Evolutionary conservation across 2,797 vertebrate genomes (phyloP), one percentile per base, ranked within the genome.

Genomic region (Sternarchorhynchus goeldii): DNA sequence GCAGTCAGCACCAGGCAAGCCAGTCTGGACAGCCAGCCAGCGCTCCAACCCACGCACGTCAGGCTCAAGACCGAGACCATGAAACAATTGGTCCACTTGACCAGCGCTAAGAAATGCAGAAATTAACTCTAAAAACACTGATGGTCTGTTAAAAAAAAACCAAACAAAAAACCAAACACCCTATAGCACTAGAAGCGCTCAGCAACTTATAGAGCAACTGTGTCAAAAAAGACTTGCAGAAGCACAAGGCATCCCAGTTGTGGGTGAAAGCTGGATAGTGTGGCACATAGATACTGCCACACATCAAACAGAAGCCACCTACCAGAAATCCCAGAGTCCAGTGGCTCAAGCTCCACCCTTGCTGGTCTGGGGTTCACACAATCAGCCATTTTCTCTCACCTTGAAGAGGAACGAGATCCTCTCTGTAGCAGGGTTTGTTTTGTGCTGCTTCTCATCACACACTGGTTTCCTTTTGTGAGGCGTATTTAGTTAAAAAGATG

Each of bases 401-500:
- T 66, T 56, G 65, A 45, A 29, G 4, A 62, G 50, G 20, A 75
- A 50, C 36, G 29, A 78, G 57, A 65, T 65, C 63, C 79, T 68
- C 58, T 76, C 14, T 64, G 29, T 50, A 75, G 76, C 32, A n/a
- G 53, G 3, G 16, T 77, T 71, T 59, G 7, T 20, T 74, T 79
- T 73, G 32, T 79, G 20, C 62, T 75, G 70, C 68, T 76, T 71
- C 69, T 50, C 71, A 63, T 62, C 12, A 73, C 78, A 71, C 75
- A 65, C 82, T 68, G 78, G 84, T 83, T 93, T 91, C 91, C 88
- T 88, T 45, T 3, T 69, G 84, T 1, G 63, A 78, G 73, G 60
- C 64, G 58, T 53, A 65, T 45, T 81, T 53, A 17, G 70, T 58
- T 55, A 62, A 58, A 76, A 7, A 62, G 36, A n/a, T 36, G 12